Evolutionary conservation across 1,140 invertebrate species (phyloP).

Genomic region (Apis cerana): DNA sequence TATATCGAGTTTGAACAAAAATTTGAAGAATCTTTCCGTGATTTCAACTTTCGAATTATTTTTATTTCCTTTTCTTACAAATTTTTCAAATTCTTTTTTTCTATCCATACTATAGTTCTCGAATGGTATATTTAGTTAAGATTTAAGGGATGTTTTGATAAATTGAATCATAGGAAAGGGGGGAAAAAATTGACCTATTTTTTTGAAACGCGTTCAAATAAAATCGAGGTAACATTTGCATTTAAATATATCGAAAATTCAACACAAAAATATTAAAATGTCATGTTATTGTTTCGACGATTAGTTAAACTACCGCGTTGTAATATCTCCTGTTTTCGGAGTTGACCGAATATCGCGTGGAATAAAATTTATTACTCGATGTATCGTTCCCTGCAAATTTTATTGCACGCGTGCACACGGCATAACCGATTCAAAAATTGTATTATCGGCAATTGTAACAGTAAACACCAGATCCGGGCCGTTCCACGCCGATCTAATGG

Average conservation of each 20-base stretch:
- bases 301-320: conserved; percentile 7
- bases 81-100: background rate
- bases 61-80: background rate
- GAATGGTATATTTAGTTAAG: too few species aligned
- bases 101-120: background rate
- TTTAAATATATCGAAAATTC: background rate
- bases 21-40: background rate
- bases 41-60: background rate
- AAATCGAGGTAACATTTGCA: background rate
- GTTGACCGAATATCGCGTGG: background rate
- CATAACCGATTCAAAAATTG: background rate
- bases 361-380: conserved; percentile 22
- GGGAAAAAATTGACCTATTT: too few species aligned
- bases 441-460: background rate
- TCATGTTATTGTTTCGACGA: background rate
- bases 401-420: background rate
- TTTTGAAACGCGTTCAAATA: too few species aligned
- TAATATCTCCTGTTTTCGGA: background rate
- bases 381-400: background rate
- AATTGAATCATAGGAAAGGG: too few species aligned
- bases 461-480: background rate
- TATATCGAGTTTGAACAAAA: background rate
- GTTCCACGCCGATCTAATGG: background rate
- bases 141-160: too few species aligned
- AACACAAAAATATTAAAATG: background rate